These are phyloP conservation scores for Microtus obscurus DNA, from an alignment of 2,797 vertebrate species.

Conservation along the genomic window DNA sequence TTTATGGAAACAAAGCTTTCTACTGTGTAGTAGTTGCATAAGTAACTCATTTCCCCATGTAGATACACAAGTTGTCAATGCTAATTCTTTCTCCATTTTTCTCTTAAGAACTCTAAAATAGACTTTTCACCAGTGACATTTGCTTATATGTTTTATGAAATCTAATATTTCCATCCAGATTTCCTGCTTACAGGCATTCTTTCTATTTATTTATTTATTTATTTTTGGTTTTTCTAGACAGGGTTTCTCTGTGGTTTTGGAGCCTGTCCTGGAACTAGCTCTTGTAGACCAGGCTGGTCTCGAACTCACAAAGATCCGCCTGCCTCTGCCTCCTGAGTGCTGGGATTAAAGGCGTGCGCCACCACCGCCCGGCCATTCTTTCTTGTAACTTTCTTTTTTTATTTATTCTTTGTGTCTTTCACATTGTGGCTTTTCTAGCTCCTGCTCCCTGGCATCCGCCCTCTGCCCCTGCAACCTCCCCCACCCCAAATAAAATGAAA, in stretches of 20 bases:
- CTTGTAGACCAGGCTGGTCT: too few relatives aligned
- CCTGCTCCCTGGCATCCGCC: background rate
- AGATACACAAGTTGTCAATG: slow-evolving; percentile 79
- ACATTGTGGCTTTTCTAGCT: background rate
- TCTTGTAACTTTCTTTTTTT: background rate
- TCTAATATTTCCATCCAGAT: slow-evolving; percentile 44
- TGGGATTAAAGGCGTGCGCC: too few relatives aligned
- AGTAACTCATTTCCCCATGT: slow-evolving; percentile 85
- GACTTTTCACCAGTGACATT: slow-evolving; percentile 60
- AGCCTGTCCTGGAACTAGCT: too few relatives aligned
- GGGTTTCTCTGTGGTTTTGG: too few relatives aligned
- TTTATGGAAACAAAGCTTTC: slow-evolving; percentile 87
- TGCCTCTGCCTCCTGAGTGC: too few relatives aligned
- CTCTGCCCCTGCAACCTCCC: background rate
- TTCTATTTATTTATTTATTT: too few relatives aligned
- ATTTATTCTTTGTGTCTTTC: background rate
- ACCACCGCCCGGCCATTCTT: too few relatives aligned
- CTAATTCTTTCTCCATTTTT: slow-evolving; percentile 75
- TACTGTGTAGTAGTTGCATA: slow-evolving; percentile 84
- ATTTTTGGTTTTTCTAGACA: too few relatives aligned
- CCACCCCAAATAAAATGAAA: background rate
- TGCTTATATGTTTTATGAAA: slow-evolving; percentile 65
- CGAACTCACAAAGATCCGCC: too few relatives aligned
- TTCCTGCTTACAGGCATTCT: slow-evolving; percentile 31
- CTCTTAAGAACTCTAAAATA: slow-evolving; percentile 62